Evolutionary conservation across 2,113 vertebrate species (phyloP).

Genomic region (Heptranchias perlo): DNA sequence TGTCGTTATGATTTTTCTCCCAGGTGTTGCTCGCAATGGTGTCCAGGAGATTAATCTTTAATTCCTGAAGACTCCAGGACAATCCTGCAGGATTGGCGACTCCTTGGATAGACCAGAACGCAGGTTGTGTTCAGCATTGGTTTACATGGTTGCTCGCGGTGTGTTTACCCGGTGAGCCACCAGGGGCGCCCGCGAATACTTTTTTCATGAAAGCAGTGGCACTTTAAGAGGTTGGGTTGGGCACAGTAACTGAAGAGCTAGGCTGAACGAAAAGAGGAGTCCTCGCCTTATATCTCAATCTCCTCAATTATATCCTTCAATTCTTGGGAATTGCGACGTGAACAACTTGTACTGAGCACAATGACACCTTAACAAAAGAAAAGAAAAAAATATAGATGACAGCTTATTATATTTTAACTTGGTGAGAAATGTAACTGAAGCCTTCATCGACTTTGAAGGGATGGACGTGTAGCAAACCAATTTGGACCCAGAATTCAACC

Average conservation of each 20-base stretch:
- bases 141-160: neutral
- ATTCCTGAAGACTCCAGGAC: neutral
- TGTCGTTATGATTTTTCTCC: neutral
- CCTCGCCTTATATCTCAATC: neutral
- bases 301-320: neutral
- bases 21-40: too few relatives aligned
- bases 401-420: neutral
- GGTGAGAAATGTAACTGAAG: neutral
- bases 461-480: neutral
- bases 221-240: neutral
- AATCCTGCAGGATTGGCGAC: neutral
- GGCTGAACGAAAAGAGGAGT: neutral
- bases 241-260: neutral
- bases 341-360: slow-evolving; percentile 7
- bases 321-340: neutral
- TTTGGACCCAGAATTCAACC: too few relatives aligned
- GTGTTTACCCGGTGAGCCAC: neutral
- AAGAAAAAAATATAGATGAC: neutral
- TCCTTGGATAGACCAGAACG: neutral
- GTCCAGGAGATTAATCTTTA: neutral
- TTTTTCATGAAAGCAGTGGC: neutral
- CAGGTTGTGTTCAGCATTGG: neutral
- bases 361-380: neutral
- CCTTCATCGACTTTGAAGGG: neutral
- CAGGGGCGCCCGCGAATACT: neutral